Evolutionary conservation across 2,888 invertebrate genomes (phyloP), one percentile per base, ranked within the genome.

Genomic region (Synanthedon myopaeformis): DNA sequence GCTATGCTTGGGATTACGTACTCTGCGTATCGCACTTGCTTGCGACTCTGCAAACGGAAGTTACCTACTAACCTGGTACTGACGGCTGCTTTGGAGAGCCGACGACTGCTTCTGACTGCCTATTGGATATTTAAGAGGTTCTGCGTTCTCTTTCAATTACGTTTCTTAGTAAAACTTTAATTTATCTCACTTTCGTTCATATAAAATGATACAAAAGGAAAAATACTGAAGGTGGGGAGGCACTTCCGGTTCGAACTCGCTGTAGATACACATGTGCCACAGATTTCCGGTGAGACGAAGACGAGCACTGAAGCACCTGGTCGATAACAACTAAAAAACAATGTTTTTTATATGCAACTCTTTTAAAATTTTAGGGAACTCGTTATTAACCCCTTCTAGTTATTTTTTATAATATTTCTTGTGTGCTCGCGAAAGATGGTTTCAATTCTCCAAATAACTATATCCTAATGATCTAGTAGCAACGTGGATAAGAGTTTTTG

Each of bases 221-320:
- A 49, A 49, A 6, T 45, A 41, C 12, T 69, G 72, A 72, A 74
- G 72, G 70, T 66, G 66, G 81, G 84, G 84, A 83, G 83, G 76
- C 62, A 63, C 73, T 85, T 86, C 86, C 84, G 85, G 75, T 65
- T 65, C 60, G 73, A 72, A 78, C 79, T 79, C 79, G 81, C 80
- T 80, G 76, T 56, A 59, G 68, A 76, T 79, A 78, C 82, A 82
- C 76, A 82, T 82, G 82, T 77, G 74, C 72, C 79, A 74, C 82
- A 82, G 83, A 86, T 84, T 82, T 85, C 85, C 85, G 85, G 85
- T 73, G 82, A 80, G 79, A 72, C 75, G 74, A 67, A 49, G 73
- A 70, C 73, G 67, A 73, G 72, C 74, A 64, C 61, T 58, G 69
- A 70, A 69, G 73, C 86, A 87, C 86, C 86, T 87, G 86, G 86